Conservation (phyloP, 2,797 vertebrate genomes). For the Hydrocynus forskahlii region DNA sequence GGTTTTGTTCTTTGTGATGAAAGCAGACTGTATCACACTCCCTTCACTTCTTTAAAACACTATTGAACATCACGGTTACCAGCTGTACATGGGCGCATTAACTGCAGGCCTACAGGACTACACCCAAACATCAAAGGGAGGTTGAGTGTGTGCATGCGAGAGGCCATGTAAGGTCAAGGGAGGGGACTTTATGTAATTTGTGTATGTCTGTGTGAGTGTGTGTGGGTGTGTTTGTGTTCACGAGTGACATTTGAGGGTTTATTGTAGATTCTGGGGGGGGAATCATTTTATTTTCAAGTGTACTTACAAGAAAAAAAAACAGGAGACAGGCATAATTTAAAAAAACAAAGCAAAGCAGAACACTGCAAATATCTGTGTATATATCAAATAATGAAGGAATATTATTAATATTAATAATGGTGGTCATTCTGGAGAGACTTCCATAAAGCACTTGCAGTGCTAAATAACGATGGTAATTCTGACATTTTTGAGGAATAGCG, state of each 20-base stretch:
- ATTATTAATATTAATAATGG: slow-evolving; percentile 56
- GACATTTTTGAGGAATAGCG: slow-evolving; percentile 32
- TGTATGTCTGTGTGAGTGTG: slow-evolving; percentile 52
- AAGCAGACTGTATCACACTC: neutral
- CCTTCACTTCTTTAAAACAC: neutral
- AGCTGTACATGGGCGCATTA: neutral
- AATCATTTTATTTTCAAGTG: slow-evolving; percentile 77
- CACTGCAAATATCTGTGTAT: slow-evolving; percentile 63
- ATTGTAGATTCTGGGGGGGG: slow-evolving; percentile 50
- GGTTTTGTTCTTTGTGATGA: neutral
- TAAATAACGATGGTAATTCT: slow-evolving; percentile 42
- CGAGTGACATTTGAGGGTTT: slow-evolving; percentile 50
- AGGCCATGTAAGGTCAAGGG: neutral
- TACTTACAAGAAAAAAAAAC: slow-evolving; percentile 74
- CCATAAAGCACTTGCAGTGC: slow-evolving; percentile 42
- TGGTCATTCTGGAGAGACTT: slow-evolving; percentile 43
- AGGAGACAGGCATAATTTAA: slow-evolving; percentile 36
- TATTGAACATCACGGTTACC: neutral
- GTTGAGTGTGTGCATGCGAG: neutral
- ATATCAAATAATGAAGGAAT: slow-evolving; percentile 58
- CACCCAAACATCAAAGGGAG: slow-evolving; percentile 10
- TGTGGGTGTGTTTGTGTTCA: slow-evolving; percentile 52
- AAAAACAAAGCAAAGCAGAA: slow-evolving; percentile 55
- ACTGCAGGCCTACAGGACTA: neutral
- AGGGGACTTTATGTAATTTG: slow-evolving; percentile 1